Conservation (phyloP, 2,797 vertebrate genomes). For the Lacerta agilis region DNA sequence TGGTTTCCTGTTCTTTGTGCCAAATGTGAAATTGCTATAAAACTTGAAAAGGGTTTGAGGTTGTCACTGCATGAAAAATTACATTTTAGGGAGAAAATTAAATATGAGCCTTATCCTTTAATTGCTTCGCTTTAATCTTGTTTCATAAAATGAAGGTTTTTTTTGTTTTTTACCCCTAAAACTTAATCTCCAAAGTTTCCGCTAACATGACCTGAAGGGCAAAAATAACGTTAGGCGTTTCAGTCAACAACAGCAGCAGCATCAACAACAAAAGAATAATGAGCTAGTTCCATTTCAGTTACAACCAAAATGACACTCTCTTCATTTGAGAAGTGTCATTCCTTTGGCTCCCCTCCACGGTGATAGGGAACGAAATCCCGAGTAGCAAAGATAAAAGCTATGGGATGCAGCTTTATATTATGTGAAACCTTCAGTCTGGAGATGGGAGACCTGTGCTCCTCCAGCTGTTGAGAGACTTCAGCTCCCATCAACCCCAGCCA, state of each 20-base stretch:
- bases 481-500: too few species aligned
- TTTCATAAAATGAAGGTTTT: conserved; percentile 61
- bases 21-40: conserved; percentile 72
- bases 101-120: conserved; percentile 73
- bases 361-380: conserved; percentile 59
- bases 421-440: conserved; percentile 36
- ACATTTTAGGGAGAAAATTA: conserved; percentile 67
- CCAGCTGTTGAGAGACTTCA: too few species aligned
- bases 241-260: conserved; percentile 66
- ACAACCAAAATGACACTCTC: conserved; percentile 61
- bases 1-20: conserved; percentile 78
- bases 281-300: conserved; percentile 63
- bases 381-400: conserved; percentile 61
- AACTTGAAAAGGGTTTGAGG: conserved; percentile 75
- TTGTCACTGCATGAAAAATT: conserved; percentile 64
- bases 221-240: conserved; percentile 62
- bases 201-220: conserved; percentile 58
- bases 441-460: too few species aligned
- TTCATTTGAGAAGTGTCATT: conserved; percentile 56
- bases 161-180: conserved; percentile 48
- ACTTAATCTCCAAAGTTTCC: conserved; percentile 67
- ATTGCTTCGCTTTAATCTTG: conserved; percentile 72
- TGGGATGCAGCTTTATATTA: conserved; percentile 66
- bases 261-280: conserved; percentile 70
- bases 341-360: conserved; percentile 69